Base-by-base conservation (phyloP, 2,888 invertebrate species). In the Zele albiditarsus region DNA sequence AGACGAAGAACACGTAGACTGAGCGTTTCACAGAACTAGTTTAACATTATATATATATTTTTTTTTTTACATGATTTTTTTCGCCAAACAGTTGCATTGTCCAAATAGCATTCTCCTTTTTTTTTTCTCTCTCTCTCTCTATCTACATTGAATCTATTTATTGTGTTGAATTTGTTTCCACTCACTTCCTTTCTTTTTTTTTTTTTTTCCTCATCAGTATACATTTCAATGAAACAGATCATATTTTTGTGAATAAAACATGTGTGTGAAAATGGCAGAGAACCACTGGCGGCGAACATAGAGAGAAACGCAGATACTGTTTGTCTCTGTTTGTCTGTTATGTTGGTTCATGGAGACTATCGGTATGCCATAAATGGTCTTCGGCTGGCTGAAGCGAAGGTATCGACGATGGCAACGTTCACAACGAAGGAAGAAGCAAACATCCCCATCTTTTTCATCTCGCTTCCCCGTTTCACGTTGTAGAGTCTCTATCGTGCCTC, bases 301-400 rank as follows among this genome's bases (percentile, higher is more conserved):
- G 63, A 78, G 78, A 69, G 79, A 69, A 68, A 67, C 25, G 62
- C 73, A 62, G 23, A 69, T 49, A 53, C 23, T 28, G 49, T 65
- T 58, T 66, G 62, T 53, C 57, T 69, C 73, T 72, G 53, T 53
- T 53, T 53, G 53, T 53, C n/a, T 49, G 53, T 70, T 73, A n/a
- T n/a, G 73, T 71, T 78, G 73, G 78, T 77, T 78, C 77, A 74
- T 71, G 69, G 58, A 75, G 75, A 77, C 75, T 77, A 76, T 76
- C 77, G 79, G 78, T 78, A 79, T 79, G 79, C 80, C 80, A 80
- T 80, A 80, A 80, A 80, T 80, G 80, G 80, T 80, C 76, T 73
- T 49, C 74, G 46, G 79, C 74, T 75, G 69, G 60, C 74, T 77
- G 71, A 71, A 73, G 77, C 73, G 76, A 73, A 46, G 74, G 77